Evolutionary conservation across 2,888 invertebrate genomes (phyloP).

Genomic region (Hirtodrosophila alboralis): DNA sequence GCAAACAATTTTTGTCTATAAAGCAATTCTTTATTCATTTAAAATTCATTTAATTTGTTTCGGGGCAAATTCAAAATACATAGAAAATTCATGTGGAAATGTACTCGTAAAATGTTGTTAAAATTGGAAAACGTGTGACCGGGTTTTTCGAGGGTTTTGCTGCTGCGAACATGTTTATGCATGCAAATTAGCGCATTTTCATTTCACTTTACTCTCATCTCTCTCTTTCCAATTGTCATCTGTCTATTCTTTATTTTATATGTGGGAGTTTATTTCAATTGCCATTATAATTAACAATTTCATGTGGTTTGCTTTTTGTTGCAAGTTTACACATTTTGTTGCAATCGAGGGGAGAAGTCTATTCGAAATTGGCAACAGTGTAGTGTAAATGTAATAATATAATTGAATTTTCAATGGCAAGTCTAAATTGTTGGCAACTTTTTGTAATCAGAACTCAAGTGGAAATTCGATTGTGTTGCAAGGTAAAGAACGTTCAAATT

Average conservation of each 20-base stretch:
- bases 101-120: conserved; percentile 11
- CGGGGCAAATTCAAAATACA: conserved; percentile 19
- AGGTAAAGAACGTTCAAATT: conserved; percentile 12
- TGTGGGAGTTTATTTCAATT: conserved; percentile 58
- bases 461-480: conserved; percentile 22
- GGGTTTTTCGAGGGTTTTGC: background rate
- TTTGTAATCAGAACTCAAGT: conserved; percentile 35
- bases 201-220: conserved; percentile 4
- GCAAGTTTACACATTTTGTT: conserved; percentile 1
- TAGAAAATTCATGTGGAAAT: conserved; percentile 19
- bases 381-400: conserved; percentile 25
- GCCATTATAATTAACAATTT: conserved; percentile 74
- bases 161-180: conserved; percentile 43
- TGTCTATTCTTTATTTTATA: background rate
- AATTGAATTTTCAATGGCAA: conserved; percentile 24
- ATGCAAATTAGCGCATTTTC: conserved; percentile 50
- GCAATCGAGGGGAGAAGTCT: background rate
- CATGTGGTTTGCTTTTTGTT: conserved; percentile 46
- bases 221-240: background rate
- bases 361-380: background rate
- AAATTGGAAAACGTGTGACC: conserved; percentile 10
- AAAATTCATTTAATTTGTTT: conserved; percentile 55
- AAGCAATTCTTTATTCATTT: conserved; percentile 38
- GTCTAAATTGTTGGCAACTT: conserved; percentile 15
- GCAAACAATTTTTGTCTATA: conserved; percentile 1